Evolutionary conservation across 2,113 vertebrate genomes (phyloP), one percentile per base, ranked within the genome.

Genomic region (Edolisoma coerulescens): DNA sequence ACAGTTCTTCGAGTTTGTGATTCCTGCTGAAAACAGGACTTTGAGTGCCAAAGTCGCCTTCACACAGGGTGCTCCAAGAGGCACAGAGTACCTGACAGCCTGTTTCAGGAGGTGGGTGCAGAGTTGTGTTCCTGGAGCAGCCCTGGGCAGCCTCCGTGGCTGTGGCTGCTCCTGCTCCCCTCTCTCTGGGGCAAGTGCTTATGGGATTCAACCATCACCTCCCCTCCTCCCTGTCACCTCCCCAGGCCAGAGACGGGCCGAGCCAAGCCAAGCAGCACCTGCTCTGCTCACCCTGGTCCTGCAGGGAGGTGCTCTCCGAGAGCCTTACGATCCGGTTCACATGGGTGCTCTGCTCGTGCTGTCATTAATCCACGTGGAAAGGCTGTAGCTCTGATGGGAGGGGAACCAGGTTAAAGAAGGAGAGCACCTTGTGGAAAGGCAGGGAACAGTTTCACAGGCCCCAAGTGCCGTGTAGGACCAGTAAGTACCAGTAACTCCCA

Each of bases 261-360:
- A 81, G 79, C 75, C 33, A 1, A 50, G 44, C 27, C 15, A 3
- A 32, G 23, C n/a, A 0, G 4, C 9, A 3, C 7, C 1, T 5
- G 85, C 89, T 47, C 50, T 52, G 64, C 60, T 45, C 2, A 2
- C 4, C 7, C 20, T 4, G 16, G 33, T 52, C 24, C 49, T 41
- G 47, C 19, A 1, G 47, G 53, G 18, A 4, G 71, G 16, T 42
- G 71, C 37, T 84, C 4, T 12, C 69, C 3, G 0, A 20, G 54
- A 64, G 9, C 83, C 45, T 26, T 3, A 4, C 1, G 1, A 0
- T 2, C 21, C 0, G 0, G 41, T 13, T 42, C 64, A 1, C 4
- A 2, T 0, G 0, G 80, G 41, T 44, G 89, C 70, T 84, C 23
- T 7, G 27, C 53, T 28, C 4, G 1, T 39, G 53, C 19, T 14